Evolutionary conservation across 2,888 invertebrate genomes (phyloP).

Genomic region (Spialia ferax): DNA sequence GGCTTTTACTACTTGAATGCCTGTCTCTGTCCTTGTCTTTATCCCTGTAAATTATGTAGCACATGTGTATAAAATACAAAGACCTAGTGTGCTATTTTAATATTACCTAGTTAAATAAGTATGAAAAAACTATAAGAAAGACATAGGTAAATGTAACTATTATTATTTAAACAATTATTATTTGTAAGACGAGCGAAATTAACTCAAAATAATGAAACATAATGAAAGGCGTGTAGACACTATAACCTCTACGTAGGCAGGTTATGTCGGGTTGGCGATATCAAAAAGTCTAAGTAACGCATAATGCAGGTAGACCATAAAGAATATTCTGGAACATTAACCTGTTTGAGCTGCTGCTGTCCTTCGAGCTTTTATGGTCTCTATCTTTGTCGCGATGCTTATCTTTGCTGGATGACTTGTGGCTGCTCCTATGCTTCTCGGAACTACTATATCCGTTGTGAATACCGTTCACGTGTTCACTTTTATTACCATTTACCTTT

Average conservation of each 20-base stretch:
- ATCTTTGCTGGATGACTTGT: slow-evolving; percentile 90
- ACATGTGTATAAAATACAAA: not conserved
- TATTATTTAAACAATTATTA: too few species aligned
- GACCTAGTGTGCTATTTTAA: not conserved
- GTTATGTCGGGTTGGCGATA: slow-evolving; percentile 17
- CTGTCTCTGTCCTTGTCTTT: slow-evolving; percentile 85
- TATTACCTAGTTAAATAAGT: not conserved
- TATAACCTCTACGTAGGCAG: slow-evolving; percentile 28
- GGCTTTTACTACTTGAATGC: slow-evolving; percentile 84
- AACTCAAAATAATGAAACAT: not conserved
- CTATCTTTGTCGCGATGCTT: slow-evolving; percentile 90
- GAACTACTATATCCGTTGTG: slow-evolving; percentile 91
- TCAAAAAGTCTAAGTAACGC: slow-evolving; percentile 23
- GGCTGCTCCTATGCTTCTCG: slow-evolving; percentile 85
- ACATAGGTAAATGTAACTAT: too few species aligned
- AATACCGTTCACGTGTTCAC: slow-evolving; percentile 91
- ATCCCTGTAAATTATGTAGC: slow-evolving; percentile 36
- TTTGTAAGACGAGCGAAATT: not conserved
- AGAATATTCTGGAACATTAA: slow-evolving; percentile 77
- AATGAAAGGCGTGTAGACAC: not conserved
- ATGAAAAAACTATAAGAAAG: not conserved
- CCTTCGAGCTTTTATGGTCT: slow-evolving; percentile 85
- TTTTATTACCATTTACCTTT: slow-evolving; percentile 85
- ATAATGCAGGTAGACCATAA: slow-evolving; percentile 28
- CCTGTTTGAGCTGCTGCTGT: slow-evolving; percentile 82